These are phyloP conservation scores for Pseudomyrmex sp. DNA, from an alignment of 1,140 invertebrate species.

Conservation along the genomic window DNA sequence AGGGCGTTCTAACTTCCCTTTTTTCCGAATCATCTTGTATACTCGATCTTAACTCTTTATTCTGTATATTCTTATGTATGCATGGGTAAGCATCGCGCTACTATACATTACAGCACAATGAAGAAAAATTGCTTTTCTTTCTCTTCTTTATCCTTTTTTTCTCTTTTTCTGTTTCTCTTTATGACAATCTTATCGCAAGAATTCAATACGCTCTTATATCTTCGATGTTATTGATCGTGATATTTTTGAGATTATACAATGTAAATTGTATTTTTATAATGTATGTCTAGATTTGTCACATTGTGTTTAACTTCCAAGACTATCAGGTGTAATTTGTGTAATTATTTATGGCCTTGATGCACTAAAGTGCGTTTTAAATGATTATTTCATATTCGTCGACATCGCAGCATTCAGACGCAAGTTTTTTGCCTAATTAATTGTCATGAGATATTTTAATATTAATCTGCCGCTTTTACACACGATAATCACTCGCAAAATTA, in stretches of 20 bases:
- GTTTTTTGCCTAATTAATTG: neutral
- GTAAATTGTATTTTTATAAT: neutral
- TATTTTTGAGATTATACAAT: slow-evolving; percentile 6
- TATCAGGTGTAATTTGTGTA: slow-evolving; percentile 12
- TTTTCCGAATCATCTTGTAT: slow-evolving; percentile 49
- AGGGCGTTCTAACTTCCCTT: slow-evolving; percentile 55
- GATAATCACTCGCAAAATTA: slow-evolving; percentile 36
- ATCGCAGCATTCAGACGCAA: neutral
- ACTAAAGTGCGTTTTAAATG: neutral
- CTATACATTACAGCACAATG: slow-evolving; percentile 12
- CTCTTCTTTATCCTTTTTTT: neutral
- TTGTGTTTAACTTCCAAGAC: neutral
- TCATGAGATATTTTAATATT: neutral
- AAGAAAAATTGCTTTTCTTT: slow-evolving; percentile 9
- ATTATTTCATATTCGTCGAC: slow-evolving; percentile 5
- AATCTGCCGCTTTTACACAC: neutral
- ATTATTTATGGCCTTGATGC: slow-evolving; percentile 22
- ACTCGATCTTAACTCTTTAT: slow-evolving; percentile 62
- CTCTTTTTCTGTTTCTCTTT: neutral
- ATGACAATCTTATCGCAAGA: neutral
- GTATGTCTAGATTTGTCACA: neutral
- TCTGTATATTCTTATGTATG: slow-evolving; percentile 50
- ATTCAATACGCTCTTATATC: neutral
- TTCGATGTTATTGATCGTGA: neutral
- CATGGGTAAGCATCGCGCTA: slow-evolving; percentile 49